Percentiles rank a stretch among this genome's conserved stretches.
Evolutionary conservation across 2,888 invertebrate genomes (phyloP).

Genomic region (Drosophila rubida): DNA sequence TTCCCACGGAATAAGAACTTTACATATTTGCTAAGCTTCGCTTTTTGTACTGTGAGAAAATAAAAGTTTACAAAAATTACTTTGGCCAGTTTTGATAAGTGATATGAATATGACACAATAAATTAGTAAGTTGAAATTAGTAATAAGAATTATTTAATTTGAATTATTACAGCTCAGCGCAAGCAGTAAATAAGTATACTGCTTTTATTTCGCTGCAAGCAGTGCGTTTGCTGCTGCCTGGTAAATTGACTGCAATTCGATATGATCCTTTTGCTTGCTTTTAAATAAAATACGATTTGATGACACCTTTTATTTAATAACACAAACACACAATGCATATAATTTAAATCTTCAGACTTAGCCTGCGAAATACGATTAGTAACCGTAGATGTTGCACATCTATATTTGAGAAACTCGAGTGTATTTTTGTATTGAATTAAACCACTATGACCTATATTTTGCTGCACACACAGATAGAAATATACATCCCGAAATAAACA

Average conservation of each 20-base stretch:
- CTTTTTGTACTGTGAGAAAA: background rate
- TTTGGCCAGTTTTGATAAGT: background rate
- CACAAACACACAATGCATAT: background rate
- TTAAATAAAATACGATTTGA: background rate
- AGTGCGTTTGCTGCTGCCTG: background rate
- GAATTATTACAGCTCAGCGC: background rate
- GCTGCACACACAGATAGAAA: background rate
- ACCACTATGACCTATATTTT: slow-evolving; percentile 56
- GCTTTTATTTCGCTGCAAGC: background rate
- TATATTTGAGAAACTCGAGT: background rate
- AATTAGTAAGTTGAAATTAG: background rate
- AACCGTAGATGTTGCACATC: slow-evolving; percentile 17
- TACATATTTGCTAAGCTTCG: background rate
- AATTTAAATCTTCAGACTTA: background rate
- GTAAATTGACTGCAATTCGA: background rate
- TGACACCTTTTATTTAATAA: background rate
- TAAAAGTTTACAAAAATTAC: background rate
- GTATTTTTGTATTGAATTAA: slow-evolving; percentile 38
- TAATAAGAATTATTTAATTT: background rate
- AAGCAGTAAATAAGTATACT: background rate
- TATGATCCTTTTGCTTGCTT: background rate
- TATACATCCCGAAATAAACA: slow-evolving; percentile 51
- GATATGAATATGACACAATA: background rate
- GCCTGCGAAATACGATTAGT: background rate
- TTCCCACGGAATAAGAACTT: slow-evolving; percentile 1